phyloP scores from a whole-genome alignment of 2,888 invertebrate species.

The Plutella xylostella region DNA sequence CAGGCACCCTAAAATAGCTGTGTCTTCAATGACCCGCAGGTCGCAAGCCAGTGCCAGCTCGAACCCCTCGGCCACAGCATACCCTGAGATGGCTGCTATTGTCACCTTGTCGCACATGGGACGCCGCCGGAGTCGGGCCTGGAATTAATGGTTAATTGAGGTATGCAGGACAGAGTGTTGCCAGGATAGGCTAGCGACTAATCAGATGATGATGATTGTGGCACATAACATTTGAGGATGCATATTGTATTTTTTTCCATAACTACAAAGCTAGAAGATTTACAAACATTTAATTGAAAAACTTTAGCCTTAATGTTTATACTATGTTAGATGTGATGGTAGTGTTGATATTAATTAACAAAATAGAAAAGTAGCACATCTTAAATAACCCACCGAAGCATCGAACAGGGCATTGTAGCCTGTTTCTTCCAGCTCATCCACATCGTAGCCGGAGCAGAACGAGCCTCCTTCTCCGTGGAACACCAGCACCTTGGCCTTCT shows the following conservation, averaged over 20 bases:
- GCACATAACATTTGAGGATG: too few species aligned
- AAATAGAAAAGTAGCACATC: neutral
- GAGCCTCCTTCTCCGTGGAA: constrained; percentile 93
- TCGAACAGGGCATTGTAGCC: constrained; percentile 47
- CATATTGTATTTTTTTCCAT: too few species aligned
- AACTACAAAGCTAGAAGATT: neutral
- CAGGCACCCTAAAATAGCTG: constrained; percentile 86
- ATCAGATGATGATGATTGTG: too few species aligned
- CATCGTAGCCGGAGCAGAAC: constrained; percentile 93
- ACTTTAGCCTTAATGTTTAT: too few species aligned
- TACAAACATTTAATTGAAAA: too few species aligned
- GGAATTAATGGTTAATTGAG: too few species aligned
- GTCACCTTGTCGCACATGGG: constrained; percentile 85
- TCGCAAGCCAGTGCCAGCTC: constrained; percentile 94
- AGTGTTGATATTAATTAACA: neutral
- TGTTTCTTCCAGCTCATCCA: constrained; percentile 75
- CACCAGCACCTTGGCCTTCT: constrained; percentile 77
- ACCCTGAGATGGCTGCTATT: constrained; percentile 91
- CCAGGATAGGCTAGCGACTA: too few species aligned
- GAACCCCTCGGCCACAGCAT: constrained; percentile 90
- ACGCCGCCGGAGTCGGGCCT: constrained; percentile 45
- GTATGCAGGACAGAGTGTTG: too few species aligned
- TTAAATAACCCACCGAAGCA: constrained; percentile 47
- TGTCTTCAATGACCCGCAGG: constrained; percentile 87
- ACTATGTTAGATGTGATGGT: neutral